A percentile compares a stretch with the other conserved stretches of the same genome.
Conservation (phyloP, 2,113 vertebrate genomes). For the Bothrops jararaca region DNA sequence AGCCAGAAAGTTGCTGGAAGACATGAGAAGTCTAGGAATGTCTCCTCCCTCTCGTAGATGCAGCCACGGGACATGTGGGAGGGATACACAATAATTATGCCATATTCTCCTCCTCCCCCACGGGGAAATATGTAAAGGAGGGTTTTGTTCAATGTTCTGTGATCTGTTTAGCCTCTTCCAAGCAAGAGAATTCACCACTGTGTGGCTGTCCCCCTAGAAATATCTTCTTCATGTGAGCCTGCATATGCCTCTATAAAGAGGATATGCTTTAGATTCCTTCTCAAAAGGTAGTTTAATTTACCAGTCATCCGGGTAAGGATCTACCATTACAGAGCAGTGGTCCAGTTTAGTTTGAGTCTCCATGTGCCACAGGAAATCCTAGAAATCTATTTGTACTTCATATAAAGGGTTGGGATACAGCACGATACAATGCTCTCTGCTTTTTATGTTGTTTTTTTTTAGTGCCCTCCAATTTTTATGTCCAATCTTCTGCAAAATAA, state of each 20-base stretch:
- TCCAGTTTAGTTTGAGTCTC: neutral
- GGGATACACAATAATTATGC: neutral
- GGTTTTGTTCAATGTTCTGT: neutral
- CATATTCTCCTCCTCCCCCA: neutral
- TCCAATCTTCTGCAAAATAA: neutral
- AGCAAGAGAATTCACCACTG: neutral
- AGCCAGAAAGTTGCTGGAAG: slow-evolving; percentile 35
- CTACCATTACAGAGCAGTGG: neutral
- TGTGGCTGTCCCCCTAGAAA: neutral
- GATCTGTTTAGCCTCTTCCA: neutral
- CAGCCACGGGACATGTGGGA: slow-evolving; percentile 1
- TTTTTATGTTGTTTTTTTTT: neutral
- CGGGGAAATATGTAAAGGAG: neutral
- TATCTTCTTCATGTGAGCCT: neutral
- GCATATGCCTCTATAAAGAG: neutral
- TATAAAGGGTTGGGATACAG: neutral
- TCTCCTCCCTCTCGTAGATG: slow-evolving; percentile 4
- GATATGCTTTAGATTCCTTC: neutral
- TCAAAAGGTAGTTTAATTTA: neutral
- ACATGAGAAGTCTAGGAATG: slow-evolving; percentile 27
- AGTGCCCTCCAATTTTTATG: neutral
- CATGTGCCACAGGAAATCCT: neutral
- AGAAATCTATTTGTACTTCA: neutral
- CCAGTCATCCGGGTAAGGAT: neutral
- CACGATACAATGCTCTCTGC: neutral